These are phyloP conservation scores for Solea senegalensis DNA, from an alignment of 2,113 vertebrate genomes.

Conservation along the genomic window DNA sequence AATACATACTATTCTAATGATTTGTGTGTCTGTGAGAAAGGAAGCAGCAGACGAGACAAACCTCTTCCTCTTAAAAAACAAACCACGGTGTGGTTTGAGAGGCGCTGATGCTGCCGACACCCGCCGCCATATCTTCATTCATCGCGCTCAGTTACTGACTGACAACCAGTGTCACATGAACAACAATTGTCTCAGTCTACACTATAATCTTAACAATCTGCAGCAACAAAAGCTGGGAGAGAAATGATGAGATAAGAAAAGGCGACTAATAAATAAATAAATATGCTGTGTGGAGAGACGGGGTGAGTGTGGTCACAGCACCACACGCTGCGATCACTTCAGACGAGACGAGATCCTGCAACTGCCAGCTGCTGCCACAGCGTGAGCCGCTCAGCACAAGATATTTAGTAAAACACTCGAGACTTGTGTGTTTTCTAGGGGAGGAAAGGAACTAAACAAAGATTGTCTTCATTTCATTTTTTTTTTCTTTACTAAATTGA, in stretches of 20 bases:
- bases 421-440: background rate
- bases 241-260: slow-evolving; percentile 26
- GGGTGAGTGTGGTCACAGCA: slow-evolving; percentile 5
- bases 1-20: background rate
- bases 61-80: slow-evolving; percentile 8
- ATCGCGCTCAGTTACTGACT: background rate
- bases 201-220: background rate
- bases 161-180: background rate
- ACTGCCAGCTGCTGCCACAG: slow-evolving; percentile 28
- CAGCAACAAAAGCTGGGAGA: slow-evolving; percentile 10
- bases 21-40: background rate
- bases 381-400: slow-evolving; percentile 5
- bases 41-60: background rate
- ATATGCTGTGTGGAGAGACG: slow-evolving; percentile 28
- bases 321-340: slow-evolving; percentile 52
- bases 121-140: no score
- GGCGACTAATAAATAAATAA: background rate
- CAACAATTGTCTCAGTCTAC: background rate
- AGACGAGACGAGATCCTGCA: slow-evolving; percentile 29
- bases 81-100: background rate
- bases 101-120: background rate
- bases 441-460: no score
- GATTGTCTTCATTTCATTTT: no score
- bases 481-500: no score
- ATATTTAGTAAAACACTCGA: slow-evolving; percentile 20